Conservation (phyloP, 2,888 invertebrate species). For the Sussaba pulchella region DNA sequence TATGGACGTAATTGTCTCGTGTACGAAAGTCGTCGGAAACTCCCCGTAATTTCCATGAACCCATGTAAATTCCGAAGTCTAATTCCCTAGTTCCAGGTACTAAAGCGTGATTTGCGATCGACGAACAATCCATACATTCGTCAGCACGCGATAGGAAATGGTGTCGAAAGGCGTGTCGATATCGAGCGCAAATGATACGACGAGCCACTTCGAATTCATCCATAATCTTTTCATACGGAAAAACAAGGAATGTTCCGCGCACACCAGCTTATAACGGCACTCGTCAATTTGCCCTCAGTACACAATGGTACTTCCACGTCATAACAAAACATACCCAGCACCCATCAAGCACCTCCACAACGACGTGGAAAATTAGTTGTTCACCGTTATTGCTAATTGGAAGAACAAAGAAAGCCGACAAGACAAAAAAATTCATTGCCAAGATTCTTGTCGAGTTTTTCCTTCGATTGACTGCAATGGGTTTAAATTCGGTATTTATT, state of each 20-base stretch:
- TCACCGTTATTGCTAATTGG: neutral
- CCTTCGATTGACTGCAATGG: neutral
- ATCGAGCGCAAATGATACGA: conserved; percentile 36
- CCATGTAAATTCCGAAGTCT: no score
- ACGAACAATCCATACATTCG: no score
- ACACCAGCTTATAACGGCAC: conserved; percentile 55
- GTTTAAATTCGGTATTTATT: conserved; percentile 14
- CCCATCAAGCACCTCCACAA: neutral
- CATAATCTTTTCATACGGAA: neutral
- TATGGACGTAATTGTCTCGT: no score
- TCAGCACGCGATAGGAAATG: conserved; percentile 76
- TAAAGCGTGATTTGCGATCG: no score
- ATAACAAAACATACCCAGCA: neutral
- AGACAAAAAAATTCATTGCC: neutral
- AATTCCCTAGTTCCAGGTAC: no score
- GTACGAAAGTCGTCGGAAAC: no score
- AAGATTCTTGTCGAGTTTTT: conserved; percentile 6
- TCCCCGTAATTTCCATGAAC: no score
- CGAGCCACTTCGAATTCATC: conserved; percentile 54
- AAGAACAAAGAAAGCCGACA: neutral
- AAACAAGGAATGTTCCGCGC: neutral
- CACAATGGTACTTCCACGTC: neutral
- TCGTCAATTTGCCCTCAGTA: conserved; percentile 54
- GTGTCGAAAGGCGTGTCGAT: conserved; percentile 69
- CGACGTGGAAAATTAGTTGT: conserved; percentile 13